Evolutionary conservation across 2,113 vertebrate species (phyloP).

Genomic region (Saimiri boliviensis): DNA sequence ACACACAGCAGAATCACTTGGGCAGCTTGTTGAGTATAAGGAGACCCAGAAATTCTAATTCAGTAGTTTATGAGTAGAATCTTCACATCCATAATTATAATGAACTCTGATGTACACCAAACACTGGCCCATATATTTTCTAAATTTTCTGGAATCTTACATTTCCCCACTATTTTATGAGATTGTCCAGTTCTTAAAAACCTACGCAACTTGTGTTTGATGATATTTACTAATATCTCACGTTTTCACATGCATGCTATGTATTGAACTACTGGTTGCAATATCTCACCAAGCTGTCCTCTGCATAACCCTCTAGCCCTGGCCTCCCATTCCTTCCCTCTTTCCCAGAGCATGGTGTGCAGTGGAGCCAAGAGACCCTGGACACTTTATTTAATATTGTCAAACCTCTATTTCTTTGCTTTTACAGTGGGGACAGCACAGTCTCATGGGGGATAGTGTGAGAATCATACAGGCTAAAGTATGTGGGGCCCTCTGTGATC

Average conservation of each 20-base stretch:
- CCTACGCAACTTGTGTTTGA: background rate
- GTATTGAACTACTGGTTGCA: background rate
- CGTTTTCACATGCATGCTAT: too few relatives aligned
- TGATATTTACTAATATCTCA: background rate
- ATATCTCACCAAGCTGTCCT: background rate
- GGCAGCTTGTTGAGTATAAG: background rate
- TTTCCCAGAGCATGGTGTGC: background rate
- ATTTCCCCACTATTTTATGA: background rate
- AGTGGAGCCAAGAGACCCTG: background rate
- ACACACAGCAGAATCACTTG: background rate
- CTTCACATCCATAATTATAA: background rate
- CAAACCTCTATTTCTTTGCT: background rate
- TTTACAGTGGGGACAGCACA: background rate
- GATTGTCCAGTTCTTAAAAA: background rate
- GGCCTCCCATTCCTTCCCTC: rapidly evolving
- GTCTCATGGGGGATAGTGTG: background rate
- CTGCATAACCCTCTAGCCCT: rapidly evolving
- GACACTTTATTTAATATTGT: too few relatives aligned
- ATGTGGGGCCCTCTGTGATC: too few relatives aligned
- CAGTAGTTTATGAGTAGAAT: background rate
- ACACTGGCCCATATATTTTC: background rate
- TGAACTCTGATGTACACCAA: background rate
- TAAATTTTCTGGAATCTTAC: background rate
- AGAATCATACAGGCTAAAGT: background rate
- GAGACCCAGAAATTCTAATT: background rate